These are phyloP conservation scores for Spodoptera litura DNA, from an alignment of 1,140 invertebrate species.

Conservation along the genomic window DNA sequence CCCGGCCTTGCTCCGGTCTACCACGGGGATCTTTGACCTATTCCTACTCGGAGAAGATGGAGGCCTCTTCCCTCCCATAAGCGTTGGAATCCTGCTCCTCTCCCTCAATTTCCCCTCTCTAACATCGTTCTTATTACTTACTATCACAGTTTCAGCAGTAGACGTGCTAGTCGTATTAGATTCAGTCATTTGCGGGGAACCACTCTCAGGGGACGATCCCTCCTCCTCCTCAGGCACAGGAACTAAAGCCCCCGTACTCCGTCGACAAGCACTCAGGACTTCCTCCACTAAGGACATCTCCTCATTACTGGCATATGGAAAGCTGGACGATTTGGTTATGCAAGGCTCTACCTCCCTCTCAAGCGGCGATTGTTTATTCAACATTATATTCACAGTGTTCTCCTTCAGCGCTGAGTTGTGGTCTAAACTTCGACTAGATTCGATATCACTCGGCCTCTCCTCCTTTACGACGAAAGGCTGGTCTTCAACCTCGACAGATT, in stretches of 20 bases:
- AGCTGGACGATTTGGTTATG: constrained; percentile 74
- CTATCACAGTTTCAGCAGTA: constrained; percentile 88
- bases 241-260: constrained; percentile 79
- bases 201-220: constrained; percentile 77
- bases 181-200: constrained; percentile 87
- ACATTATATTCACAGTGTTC: constrained; percentile 76
- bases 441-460: constrained; percentile 69
- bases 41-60: constrained; percentile 75
- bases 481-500: constrained; percentile 62
- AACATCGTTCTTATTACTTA: constrained; percentile 83
- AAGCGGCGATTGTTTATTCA: constrained; percentile 67
- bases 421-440: constrained; percentile 75
- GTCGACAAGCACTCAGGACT: constrained; percentile 78
- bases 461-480: constrained; percentile 60
- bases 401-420: constrained; percentile 77
- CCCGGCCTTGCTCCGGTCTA: constrained; percentile 58
- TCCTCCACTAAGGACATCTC: constrained; percentile 82
- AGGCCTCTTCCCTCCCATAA: constrained; percentile 77
- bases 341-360: constrained; percentile 65
- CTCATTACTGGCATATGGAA: constrained; percentile 67
- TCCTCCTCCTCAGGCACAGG: constrained; percentile 90
- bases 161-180: constrained; percentile 89
- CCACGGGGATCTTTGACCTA: constrained; percentile 76
- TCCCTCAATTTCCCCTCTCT: constrained; percentile 65
- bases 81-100: constrained; percentile 80